Evolutionary conservation across 2,113 vertebrate species (phyloP).

Genomic region (Piprites chloris): DNA sequence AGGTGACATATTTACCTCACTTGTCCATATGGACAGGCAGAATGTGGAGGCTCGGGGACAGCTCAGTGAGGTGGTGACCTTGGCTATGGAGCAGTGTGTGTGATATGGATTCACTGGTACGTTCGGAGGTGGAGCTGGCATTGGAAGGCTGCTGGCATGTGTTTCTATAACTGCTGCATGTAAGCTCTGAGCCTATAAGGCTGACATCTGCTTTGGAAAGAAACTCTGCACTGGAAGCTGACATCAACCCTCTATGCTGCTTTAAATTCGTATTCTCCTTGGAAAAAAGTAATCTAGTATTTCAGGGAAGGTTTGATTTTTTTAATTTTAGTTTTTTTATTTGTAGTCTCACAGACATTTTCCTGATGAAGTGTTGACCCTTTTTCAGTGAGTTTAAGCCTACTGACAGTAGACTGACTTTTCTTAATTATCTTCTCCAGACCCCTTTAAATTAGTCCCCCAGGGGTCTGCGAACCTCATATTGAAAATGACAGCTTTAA

Average conservation of each 20-base stretch:
- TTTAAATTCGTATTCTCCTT: neutral
- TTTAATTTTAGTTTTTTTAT: neutral
- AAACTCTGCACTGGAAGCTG: neutral
- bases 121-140: neutral
- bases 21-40: rapidly evolving
- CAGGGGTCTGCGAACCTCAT: slow-evolving; percentile 22
- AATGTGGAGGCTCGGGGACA: neutral
- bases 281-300: neutral
- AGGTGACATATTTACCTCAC: neutral
- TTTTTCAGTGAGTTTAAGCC: neutral
- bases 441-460: slow-evolving; percentile 44
- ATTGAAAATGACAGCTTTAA: slow-evolving; percentile 54
- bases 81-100: neutral
- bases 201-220: slow-evolving; percentile 17
- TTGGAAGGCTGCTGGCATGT: neutral
- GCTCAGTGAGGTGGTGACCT: neutral
- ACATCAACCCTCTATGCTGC: neutral
- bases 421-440: slow-evolving; percentile 49
- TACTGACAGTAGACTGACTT: slow-evolving; percentile 40
- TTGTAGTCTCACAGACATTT: neutral
- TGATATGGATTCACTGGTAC: neutral
- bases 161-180: neutral
- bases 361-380: neutral
- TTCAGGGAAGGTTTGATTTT: neutral
- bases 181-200: neutral